phyloP scores from a whole-genome alignment of 1,140 invertebrate genomes.

The Lordiphosa stackelbergi region DNA sequence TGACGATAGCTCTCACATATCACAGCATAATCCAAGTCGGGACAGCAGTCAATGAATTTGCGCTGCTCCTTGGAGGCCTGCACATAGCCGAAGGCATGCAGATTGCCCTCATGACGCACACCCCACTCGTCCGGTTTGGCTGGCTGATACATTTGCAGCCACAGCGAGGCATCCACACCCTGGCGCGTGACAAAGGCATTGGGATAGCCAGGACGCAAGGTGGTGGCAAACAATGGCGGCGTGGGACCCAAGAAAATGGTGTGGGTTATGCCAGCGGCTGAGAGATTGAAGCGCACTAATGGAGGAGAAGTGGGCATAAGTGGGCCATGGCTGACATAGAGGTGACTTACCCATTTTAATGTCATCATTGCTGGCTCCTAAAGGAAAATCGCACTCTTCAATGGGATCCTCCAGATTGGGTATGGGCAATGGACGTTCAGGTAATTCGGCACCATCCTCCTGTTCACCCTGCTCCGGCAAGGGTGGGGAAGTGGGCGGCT shows the following conservation, averaged over 20 bases:
- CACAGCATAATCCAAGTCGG: slow-evolving; percentile 84
- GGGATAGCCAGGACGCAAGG: slow-evolving; percentile 77
- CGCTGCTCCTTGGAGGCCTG: slow-evolving; percentile 88
- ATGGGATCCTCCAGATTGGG: slow-evolving; percentile 79
- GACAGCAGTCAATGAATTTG: slow-evolving; percentile 86
- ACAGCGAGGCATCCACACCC: slow-evolving; percentile 90
- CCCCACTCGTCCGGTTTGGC: slow-evolving; percentile 78
- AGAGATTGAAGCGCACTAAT: slow-evolving; percentile 78
- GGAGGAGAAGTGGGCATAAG: background rate
- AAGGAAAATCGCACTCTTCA: slow-evolving; percentile 88
- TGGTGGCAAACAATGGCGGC: slow-evolving; percentile 82
- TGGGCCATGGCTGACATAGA: background rate
- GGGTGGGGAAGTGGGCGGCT: no score
- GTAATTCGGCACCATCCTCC: background rate
- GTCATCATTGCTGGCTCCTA: slow-evolving; percentile 50
- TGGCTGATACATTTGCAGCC: slow-evolving; percentile 84
- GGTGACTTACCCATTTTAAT: slow-evolving; percentile 36
- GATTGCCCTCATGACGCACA: slow-evolving; percentile 82
- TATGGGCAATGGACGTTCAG: slow-evolving; percentile 42
- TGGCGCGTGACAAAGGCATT: slow-evolving; percentile 85
- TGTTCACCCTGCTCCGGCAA: slow-evolving; percentile 75
- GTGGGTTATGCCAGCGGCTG: slow-evolving; percentile 78
- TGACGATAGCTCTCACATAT: slow-evolving; percentile 86
- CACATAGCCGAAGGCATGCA: slow-evolving; percentile 88
- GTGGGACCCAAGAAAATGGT: slow-evolving; percentile 78